phyloP scores from a whole-genome alignment of 2,113 vertebrate genomes.

The Ellobius talpinus region DNA sequence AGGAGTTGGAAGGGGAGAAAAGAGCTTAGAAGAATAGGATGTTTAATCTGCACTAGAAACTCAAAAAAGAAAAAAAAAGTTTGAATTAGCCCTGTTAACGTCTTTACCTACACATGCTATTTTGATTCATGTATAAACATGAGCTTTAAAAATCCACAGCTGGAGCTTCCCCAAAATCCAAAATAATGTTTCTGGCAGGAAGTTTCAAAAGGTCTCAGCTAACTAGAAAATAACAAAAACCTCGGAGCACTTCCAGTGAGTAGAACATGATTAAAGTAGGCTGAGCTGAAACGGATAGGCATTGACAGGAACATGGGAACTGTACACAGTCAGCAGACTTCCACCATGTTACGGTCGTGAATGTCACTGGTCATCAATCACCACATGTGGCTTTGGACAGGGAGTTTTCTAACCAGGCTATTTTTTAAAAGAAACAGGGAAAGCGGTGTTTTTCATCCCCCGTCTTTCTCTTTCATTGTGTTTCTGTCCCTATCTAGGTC shows the following conservation, averaged over 20 bases:
- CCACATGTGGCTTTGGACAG: neutral
- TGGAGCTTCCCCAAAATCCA: slow-evolving; percentile 53
- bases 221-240: slow-evolving; percentile 76
- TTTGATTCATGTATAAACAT: slow-evolving; percentile 41
- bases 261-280: slow-evolving; percentile 65
- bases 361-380: slow-evolving; percentile 53
- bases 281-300: slow-evolving; percentile 52
- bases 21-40: slow-evolving; percentile 18
- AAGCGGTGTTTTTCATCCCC: neutral
- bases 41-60: slow-evolving; percentile 43
- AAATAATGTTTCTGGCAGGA: slow-evolving; percentile 79
- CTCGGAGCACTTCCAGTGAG: slow-evolving; percentile 14
- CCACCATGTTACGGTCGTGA: slow-evolving; percentile 37
- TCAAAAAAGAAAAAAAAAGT: neutral
- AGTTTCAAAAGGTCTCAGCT: slow-evolving; percentile 74
- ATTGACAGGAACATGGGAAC: neutral
- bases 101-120: slow-evolving; percentile 3
- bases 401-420: neutral
- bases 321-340: neutral
- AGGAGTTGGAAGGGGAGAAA: neutral
- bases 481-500: neutral
- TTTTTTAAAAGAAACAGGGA: slow-evolving; percentile 47
- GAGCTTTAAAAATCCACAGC: slow-evolving; percentile 30
- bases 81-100: slow-evolving; percentile 1
- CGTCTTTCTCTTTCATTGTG: neutral